These are phyloP conservation scores for Acridotheres tristis DNA, from an alignment of 2,797 vertebrate genomes.

Conservation along the genomic window DNA sequence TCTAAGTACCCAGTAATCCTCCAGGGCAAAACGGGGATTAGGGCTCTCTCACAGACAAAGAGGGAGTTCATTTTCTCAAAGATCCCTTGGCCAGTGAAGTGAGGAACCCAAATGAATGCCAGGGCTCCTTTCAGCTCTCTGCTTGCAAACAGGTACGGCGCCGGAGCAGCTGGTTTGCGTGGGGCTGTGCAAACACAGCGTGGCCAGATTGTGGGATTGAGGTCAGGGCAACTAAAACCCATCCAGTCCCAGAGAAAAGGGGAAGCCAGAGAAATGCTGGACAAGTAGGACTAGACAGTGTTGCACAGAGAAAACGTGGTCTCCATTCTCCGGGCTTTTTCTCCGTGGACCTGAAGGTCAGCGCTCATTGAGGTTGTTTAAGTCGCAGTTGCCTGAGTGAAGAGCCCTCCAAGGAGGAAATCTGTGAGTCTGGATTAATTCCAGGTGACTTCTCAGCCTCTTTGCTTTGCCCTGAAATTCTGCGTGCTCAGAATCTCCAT, in stretches of 20 bases:
- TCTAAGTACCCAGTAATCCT: slow-evolving; percentile 77
- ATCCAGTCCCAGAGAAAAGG: background rate
- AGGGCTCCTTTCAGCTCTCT: background rate
- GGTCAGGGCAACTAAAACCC: slow-evolving; percentile 9
- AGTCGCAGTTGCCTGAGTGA: background rate
- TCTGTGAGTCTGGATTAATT: background rate
- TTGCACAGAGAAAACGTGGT: background rate
- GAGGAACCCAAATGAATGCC: slow-evolving; percentile 54
- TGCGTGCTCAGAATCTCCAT: fast-evolving
- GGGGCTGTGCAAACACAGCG: background rate
- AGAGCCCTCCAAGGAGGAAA: background rate
- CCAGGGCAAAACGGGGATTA: slow-evolving; percentile 75
- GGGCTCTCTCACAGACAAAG: slow-evolving; percentile 64
- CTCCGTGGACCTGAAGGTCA: background rate
- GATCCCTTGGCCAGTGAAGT: slow-evolving; percentile 60
- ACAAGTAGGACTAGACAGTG: background rate
- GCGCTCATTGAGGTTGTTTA: background rate
- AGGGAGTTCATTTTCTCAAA: slow-evolving; percentile 69
- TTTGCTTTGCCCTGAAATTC: background rate
- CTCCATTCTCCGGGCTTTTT: background rate
- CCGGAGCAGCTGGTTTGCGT: background rate
- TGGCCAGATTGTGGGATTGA: background rate
- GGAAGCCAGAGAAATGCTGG: background rate
- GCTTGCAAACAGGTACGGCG: slow-evolving; percentile 36
- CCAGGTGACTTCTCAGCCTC: background rate